Percentiles rank a stretch among this genome's conserved stretches.
Conservation (phyloP, 2,888 invertebrate species). For the Tachystola acroxantha region DNA sequence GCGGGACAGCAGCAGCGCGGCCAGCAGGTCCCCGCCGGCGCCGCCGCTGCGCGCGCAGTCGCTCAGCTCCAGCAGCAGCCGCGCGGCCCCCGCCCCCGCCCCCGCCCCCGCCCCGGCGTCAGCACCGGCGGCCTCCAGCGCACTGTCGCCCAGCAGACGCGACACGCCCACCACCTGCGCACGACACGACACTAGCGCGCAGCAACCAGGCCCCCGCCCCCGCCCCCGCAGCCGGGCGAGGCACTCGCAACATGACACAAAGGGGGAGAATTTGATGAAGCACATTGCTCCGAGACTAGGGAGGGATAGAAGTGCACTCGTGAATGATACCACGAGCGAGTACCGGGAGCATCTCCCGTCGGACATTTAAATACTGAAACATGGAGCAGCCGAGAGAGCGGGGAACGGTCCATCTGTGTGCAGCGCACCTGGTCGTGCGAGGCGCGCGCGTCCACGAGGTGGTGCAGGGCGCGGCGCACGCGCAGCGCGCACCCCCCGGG, state of each 20-base stretch:
- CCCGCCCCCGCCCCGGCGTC: background rate
- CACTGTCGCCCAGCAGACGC: background rate
- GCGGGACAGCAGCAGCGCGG: conserved; percentile 11
- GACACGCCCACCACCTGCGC: background rate
- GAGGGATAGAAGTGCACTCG: no score
- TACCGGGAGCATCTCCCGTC: background rate
- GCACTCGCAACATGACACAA: background rate
- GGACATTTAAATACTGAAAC: background rate
- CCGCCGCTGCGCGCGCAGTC: conserved; percentile 7
- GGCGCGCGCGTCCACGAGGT: background rate
- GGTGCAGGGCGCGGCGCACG: background rate
- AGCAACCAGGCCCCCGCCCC: background rate
- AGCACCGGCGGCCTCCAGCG: background rate
- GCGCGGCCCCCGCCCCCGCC: conserved; percentile 1
- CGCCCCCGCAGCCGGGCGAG: background rate
- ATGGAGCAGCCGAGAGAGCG: background rate
- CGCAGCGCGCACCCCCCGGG: background rate
- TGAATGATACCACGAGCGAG: background rate
- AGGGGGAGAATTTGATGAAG: no score
- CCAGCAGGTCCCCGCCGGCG: conserved; percentile 4
- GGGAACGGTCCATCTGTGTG: background rate
- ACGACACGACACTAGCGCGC: no score
- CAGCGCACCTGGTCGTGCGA: background rate
- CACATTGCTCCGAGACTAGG: background rate
- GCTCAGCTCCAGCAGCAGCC: conserved; percentile 6